These are phyloP conservation scores for Ametastegia equiseti DNA, from an alignment of 2,888 invertebrate species.

Conservation along the genomic window DNA sequence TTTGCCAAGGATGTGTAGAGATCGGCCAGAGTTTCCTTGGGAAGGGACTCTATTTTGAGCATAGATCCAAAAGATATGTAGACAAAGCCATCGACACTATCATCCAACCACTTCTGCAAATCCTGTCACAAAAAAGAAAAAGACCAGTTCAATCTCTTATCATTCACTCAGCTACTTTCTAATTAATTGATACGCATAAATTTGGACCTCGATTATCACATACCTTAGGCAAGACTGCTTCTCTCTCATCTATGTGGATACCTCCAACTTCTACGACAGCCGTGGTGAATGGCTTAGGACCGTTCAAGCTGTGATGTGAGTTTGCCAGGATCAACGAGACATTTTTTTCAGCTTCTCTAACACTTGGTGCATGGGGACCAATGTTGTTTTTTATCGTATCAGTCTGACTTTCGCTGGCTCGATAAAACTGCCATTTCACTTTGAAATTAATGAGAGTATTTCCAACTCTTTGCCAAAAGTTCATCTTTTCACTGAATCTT, in stretches of 20 bases:
- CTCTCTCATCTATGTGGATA: constrained; percentile 74
- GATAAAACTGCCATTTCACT: constrained; percentile 37
- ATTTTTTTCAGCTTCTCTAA: constrained; percentile 74
- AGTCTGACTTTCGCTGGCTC: constrained; percentile 55
- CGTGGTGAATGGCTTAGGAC: constrained; percentile 74
- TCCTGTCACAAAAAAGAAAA: constrained; percentile 54
- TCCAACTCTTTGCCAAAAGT: constrained; percentile 59
- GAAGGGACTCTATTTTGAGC: constrained; percentile 61
- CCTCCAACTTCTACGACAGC: constrained; percentile 78
- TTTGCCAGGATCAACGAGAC: constrained; percentile 77
- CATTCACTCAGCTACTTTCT: not conserved
- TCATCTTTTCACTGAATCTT: constrained; percentile 33
- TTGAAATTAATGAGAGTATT: constrained; percentile 53
- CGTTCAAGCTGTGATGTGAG: constrained; percentile 76
- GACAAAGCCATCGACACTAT: constrained; percentile 63
- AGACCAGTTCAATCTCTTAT: not conserved
- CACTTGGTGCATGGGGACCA: constrained; percentile 66
- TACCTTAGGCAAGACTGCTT: constrained; percentile 54
- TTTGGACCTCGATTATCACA: constrained; percentile 10
- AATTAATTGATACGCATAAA: not conserved
- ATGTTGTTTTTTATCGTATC: constrained; percentile 59
- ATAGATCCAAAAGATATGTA: constrained; percentile 67
- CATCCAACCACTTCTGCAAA: constrained; percentile 63
- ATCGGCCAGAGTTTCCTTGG: constrained; percentile 53
- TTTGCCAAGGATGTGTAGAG: constrained; percentile 61